phyloP scores from a whole-genome alignment of 2,113 vertebrate species.

The Ahaetulla prasina region DNA sequence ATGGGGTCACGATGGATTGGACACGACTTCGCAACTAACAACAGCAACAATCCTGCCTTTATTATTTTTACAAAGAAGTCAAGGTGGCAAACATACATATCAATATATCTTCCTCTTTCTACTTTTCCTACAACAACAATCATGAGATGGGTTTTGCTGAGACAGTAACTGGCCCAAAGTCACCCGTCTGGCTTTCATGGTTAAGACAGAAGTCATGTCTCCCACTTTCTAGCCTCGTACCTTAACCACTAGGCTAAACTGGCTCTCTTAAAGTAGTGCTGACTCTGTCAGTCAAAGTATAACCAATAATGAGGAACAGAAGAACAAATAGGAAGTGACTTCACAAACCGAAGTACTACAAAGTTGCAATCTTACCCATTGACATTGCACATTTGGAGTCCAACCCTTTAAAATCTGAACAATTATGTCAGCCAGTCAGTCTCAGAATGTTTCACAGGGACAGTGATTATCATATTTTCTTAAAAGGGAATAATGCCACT shows the following conservation, averaged over 20 bases:
- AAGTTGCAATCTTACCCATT: background rate
- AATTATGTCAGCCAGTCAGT: background rate
- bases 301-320: background rate
- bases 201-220: background rate
- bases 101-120: background rate
- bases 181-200: background rate
- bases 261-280: background rate
- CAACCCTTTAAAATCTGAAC: background rate
- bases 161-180: background rate
- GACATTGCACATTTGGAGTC: background rate
- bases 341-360: background rate
- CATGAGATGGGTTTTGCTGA: background rate
- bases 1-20: too few species aligned
- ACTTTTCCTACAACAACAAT: background rate
- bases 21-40: too few species aligned
- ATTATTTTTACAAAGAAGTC: background rate
- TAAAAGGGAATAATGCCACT: background rate
- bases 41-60: background rate
- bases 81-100: background rate
- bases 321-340: background rate
- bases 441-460: background rate
- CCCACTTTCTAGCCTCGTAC: background rate
- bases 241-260: background rate
- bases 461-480: background rate
- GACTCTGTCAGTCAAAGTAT: too few species aligned